Conservation (phyloP, 2,888 invertebrate genomes). For the Coremacera marginata region DNA sequence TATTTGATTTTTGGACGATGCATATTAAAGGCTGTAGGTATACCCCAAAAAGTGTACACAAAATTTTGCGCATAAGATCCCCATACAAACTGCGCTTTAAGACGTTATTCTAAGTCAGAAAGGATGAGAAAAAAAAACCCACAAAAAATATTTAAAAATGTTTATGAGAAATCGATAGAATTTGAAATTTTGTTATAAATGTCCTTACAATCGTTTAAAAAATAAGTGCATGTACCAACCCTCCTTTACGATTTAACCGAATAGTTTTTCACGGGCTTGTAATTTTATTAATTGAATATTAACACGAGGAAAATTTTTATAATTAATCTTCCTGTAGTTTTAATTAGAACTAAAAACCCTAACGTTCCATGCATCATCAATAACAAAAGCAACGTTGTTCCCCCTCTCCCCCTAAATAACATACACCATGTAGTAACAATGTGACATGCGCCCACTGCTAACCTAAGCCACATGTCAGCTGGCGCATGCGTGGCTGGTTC, state of each 20-base stretch:
- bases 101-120: no score
- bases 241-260: background rate
- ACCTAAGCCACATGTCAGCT: slow-evolving; percentile 36
- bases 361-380: background rate
- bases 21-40: no score
- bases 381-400: slow-evolving; percentile 20
- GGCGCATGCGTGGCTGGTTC: slow-evolving; percentile 40
- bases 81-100: no score
- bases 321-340: slow-evolving; percentile 61
- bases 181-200: background rate
- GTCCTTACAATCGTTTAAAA: background rate
- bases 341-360: slow-evolving; percentile 52
- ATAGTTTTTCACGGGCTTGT: slow-evolving; percentile 35
- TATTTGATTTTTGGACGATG: no score
- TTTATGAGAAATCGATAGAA: no score
- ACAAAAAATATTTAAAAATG: no score
- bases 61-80: no score
- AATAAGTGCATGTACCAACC: background rate
- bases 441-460: background rate
- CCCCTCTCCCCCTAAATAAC: background rate
- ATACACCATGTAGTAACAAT: background rate
- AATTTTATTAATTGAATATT: background rate
- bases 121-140: no score
- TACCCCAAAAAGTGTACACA: no score
- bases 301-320: slow-evolving; percentile 30